A percentile compares a stretch with the other conserved stretches of the same genome.
phyloP scores from a whole-genome alignment of 2,888 invertebrate genomes.

The Frankliniella fusca region DNA sequence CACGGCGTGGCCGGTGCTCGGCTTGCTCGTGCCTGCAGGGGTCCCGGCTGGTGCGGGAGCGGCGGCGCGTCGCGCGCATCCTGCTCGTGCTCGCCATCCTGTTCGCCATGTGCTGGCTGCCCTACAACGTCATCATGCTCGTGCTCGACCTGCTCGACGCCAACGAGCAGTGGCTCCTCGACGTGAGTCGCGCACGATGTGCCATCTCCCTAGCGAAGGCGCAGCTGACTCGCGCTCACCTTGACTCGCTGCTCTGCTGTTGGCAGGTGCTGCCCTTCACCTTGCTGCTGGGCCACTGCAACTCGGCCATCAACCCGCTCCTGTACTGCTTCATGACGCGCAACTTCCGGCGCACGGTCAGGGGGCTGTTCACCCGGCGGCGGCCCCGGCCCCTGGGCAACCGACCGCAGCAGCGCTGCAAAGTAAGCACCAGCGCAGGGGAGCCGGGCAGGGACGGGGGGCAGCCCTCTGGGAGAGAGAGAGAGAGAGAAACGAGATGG shows the following conservation, averaged over 20 bases:
- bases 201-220: too few species aligned
- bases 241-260: not conserved
- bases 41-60: conserved; percentile 60
- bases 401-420: conserved; percentile 41
- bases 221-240: too few species aligned
- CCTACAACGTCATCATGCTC: conserved; percentile 66
- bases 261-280: conserved; percentile 58
- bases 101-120: conserved; percentile 74
- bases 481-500: too few species aligned
- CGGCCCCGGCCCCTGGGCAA: conserved; percentile 36
- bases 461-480: too few species aligned
- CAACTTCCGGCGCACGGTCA: conserved; percentile 65
- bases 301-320: conserved; percentile 72
- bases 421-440: conserved; percentile 40
- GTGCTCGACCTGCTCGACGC: conserved; percentile 52
- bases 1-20: too few species aligned
- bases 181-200: not conserved
- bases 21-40: conserved; percentile 50
- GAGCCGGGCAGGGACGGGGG: not conserved
- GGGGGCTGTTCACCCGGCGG: conserved; percentile 53
- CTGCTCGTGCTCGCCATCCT: conserved; percentile 66
- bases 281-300: conserved; percentile 66
- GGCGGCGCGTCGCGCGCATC: conserved; percentile 71
- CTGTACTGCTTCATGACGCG: conserved; percentile 71
- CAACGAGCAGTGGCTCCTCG: not conserved